These are phyloP conservation scores for Ariopsis seemanni DNA, from an alignment of 2,113 vertebrate genomes.

Conservation along the genomic window DNA sequence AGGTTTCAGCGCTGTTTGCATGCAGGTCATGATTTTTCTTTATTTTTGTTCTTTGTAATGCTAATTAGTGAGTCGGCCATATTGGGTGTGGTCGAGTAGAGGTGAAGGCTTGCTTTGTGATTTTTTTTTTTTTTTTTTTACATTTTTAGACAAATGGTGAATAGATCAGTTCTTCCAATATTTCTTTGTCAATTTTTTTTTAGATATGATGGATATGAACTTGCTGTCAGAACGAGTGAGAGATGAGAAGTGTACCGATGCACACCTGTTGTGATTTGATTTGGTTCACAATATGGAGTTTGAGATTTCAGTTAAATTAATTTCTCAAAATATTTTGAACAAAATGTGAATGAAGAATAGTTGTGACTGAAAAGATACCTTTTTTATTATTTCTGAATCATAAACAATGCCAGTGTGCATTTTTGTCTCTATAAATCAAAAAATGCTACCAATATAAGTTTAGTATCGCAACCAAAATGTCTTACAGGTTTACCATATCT, in stretches of 20 bases:
- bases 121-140: neutral
- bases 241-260: neutral
- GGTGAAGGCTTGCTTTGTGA: neutral
- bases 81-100: neutral
- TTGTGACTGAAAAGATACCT: neutral
- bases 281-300: neutral
- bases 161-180: neutral
- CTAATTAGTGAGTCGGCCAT: neutral
- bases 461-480: neutral
- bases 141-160: neutral
- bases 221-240: neutral
- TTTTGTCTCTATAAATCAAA: neutral
- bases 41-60: neutral
- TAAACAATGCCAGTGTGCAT: neutral
- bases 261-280: neutral
- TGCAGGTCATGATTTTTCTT: neutral
- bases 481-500: neutral
- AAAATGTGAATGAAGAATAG: neutral
- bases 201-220: neutral
- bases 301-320: neutral
- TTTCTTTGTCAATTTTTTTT: too few relatives aligned
- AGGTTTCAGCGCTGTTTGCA: neutral
- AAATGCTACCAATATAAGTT: neutral
- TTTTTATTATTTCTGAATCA: neutral
- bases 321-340: neutral